Evolutionary conservation across 2,888 invertebrate genomes (phyloP).

Genomic region (Cosmopolites sordidus): DNA sequence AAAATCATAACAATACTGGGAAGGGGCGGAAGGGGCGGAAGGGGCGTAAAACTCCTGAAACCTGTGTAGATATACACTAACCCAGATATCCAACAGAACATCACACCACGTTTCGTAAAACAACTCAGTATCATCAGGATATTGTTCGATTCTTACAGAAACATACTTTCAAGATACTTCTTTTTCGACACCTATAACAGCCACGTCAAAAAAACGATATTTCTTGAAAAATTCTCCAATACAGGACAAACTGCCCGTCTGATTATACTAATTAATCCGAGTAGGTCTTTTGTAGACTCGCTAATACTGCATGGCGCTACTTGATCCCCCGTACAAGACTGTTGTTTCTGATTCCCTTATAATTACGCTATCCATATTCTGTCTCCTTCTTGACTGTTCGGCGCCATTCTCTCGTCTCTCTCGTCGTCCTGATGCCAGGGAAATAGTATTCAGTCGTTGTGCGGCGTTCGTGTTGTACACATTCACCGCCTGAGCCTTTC

Average conservation of each 20-base stretch:
- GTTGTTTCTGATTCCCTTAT: constrained; percentile 48
- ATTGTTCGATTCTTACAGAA: too few relatives aligned
- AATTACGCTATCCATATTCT: constrained; percentile 41
- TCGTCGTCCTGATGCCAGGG: constrained; percentile 40
- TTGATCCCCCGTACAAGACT: constrained; percentile 46
- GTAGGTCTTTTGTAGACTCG: constrained; percentile 43
- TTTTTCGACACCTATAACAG: too few relatives aligned
- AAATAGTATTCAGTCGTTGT: constrained; percentile 46
- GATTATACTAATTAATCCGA: constrained; percentile 42
- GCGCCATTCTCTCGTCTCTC: constrained; percentile 33
- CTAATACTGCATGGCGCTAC: constrained; percentile 47
- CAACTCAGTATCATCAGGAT: too few relatives aligned
- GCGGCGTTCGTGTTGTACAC: constrained; percentile 43
- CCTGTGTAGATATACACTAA: too few relatives aligned
- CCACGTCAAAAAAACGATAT: too few relatives aligned
- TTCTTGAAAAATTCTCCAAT: too few relatives aligned
- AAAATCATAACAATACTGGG: too few relatives aligned
- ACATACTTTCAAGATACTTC: too few relatives aligned
- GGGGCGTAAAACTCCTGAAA: too few relatives aligned
- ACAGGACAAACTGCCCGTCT: constrained; percentile 12
- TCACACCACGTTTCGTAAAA: too few relatives aligned
- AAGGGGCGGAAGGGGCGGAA: too few relatives aligned
- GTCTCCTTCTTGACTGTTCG: constrained; percentile 35
- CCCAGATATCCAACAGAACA: too few relatives aligned
- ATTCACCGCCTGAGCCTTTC: constrained; percentile 35